phyloP scores from a whole-genome alignment of 1,140 invertebrate genomes.

The Diploscapter pachys region DNA sequence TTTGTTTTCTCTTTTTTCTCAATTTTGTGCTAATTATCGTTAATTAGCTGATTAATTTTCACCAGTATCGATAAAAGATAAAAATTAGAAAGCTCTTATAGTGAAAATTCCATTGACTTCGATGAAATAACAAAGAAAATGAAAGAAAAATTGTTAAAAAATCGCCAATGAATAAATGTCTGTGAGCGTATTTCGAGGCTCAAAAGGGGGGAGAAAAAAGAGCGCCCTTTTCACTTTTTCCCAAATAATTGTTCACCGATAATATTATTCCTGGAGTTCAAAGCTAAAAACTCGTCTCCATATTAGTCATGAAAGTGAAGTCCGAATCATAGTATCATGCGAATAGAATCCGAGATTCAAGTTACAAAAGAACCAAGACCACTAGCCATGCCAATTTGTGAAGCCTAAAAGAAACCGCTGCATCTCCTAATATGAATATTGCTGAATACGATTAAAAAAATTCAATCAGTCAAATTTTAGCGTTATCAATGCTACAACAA shows the following conservation, averaged over 20 bases:
- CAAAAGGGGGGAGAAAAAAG: background rate
- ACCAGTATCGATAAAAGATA: background rate
- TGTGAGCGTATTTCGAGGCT: background rate
- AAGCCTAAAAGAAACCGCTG: background rate
- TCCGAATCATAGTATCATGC: no score
- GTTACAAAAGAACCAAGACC: no score
- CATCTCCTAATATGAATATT: background rate
- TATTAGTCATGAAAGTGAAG: no score
- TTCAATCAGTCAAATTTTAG: slow-evolving; percentile 13
- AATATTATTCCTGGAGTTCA: no score
- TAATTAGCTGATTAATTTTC: background rate
- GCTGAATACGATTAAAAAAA: background rate
- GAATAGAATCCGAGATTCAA: no score
- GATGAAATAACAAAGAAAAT: background rate
- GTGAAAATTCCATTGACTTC: background rate
- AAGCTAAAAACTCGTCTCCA: no score
- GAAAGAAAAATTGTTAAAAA: background rate
- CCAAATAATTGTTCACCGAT: no score
- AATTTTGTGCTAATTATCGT: no score
- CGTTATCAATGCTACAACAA: slow-evolving; percentile 28
- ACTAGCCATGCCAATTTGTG: background rate
- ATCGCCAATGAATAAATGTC: background rate
- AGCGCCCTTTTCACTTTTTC: no score
- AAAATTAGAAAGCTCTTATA: background rate
- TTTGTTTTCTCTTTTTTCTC: no score